Evolutionary conservation across 1,140 invertebrate genomes (phyloP).

Genomic region (Pachypsylla venusta): DNA sequence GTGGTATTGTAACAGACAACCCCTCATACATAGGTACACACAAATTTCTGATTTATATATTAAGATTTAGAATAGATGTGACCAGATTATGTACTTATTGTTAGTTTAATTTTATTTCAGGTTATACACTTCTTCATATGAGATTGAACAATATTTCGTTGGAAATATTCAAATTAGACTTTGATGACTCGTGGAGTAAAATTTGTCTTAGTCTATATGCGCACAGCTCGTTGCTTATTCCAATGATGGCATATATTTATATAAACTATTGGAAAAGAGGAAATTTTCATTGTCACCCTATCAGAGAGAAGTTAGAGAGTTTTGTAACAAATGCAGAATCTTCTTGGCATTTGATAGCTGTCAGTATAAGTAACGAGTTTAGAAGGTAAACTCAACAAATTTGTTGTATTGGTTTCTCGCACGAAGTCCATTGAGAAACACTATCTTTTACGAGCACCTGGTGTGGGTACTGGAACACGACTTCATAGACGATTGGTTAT

Average conservation of each 20-base stretch:
- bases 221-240: background rate
- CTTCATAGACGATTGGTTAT: no score
- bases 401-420: no score
- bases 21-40: no score
- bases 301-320: background rate
- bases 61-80: no score
- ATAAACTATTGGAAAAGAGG: background rate
- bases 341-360: background rate
- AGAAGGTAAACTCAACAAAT: no score
- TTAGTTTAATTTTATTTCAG: no score
- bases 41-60: no score
- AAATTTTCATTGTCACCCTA: constrained; percentile 1
- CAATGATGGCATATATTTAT: constrained; percentile 1
- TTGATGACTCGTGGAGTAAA: background rate
- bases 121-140: background rate
- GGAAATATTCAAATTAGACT: background rate
- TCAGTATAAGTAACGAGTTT: background rate
- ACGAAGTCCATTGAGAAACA: no score
- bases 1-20: no score
- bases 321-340: background rate
- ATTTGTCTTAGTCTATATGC: background rate
- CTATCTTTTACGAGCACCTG: no score
- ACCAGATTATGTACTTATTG: no score
- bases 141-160: background rate
- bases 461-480: no score